Conservation (phyloP, 2,888 invertebrate genomes). For the Hartigia nigra region DNA sequence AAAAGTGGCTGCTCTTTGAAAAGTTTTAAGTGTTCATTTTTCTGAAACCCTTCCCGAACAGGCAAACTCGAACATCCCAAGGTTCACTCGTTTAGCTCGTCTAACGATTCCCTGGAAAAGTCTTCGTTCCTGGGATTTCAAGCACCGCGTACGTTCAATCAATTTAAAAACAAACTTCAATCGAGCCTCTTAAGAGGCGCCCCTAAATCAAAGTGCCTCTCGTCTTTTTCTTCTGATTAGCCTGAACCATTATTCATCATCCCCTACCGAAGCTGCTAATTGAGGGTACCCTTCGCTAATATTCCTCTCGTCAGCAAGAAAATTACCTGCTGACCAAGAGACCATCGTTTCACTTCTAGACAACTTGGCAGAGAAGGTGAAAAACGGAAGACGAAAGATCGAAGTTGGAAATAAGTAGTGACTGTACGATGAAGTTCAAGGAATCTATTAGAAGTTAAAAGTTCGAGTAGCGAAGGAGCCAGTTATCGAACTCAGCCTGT, state of each 20-base stretch:
- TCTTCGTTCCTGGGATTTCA: not conserved
- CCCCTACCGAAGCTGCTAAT: slow-evolving; percentile 44
- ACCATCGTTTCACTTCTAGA: not conserved
- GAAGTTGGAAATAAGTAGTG: not conserved
- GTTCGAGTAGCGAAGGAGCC: slow-evolving; percentile 28
- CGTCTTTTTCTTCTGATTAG: slow-evolving; percentile 17
- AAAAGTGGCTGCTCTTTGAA: not conserved
- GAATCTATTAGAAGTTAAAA: slow-evolving; percentile 6
- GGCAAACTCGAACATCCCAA: not conserved
- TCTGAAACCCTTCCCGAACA: not conserved
- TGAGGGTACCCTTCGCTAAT: slow-evolving; percentile 41
- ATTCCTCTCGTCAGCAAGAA: slow-evolving; percentile 13
- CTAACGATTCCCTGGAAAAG: not conserved
- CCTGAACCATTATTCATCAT: slow-evolving; percentile 45
- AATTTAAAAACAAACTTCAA: slow-evolving; percentile 3
- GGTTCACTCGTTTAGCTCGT: not conserved
- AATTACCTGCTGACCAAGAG: not conserved
- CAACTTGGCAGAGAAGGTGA: not conserved
- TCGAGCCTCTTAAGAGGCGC: not conserved
- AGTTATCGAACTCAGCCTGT: slow-evolving; percentile 36
- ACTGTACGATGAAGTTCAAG: not conserved
- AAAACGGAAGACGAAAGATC: not conserved
- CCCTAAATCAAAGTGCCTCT: slow-evolving; percentile 3
- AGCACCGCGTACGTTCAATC: not conserved
- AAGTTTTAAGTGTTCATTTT: not conserved